Percentiles rank a stretch among this genome's conserved stretches.
Conservation (phyloP, 2,113 vertebrate genomes). For the Actenoides hombroni region DNA sequence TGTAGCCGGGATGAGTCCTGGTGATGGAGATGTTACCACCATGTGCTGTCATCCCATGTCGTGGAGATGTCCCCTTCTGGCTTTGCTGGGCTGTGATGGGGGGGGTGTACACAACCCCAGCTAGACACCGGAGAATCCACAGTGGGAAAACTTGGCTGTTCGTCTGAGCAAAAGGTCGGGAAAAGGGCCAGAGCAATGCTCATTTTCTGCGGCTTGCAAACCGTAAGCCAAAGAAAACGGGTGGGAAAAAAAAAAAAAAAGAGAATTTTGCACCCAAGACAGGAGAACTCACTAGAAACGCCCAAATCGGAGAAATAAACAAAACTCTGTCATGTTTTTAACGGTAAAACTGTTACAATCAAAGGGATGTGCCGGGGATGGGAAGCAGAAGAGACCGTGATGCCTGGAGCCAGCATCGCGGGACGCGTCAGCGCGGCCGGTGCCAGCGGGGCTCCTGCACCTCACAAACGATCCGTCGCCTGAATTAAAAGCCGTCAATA, state of each 20-base stretch:
- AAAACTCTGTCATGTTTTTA: fast-evolving
- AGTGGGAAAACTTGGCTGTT: fast-evolving
- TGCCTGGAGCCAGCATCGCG: fast-evolving
- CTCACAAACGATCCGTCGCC: fast-evolving
- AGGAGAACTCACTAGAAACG: fast-evolving
- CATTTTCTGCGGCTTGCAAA: not conserved
- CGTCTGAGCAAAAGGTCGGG: not conserved
- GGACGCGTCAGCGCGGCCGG: fast-evolving
- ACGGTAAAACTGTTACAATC: not conserved
- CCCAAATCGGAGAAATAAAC: not conserved
- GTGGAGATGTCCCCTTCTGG: fast-evolving
- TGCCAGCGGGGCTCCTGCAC: not conserved
- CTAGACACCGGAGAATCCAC: not conserved
- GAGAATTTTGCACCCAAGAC: not conserved
- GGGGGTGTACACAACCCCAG: not conserved
- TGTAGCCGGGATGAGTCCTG: not conserved
- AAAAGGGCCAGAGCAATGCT: not conserved
- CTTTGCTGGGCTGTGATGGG: too few species aligned
- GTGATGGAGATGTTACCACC: not conserved
- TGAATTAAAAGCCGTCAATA: not conserved
- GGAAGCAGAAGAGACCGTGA: not conserved
- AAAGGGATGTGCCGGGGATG: not conserved
- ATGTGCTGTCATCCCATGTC: fast-evolving
- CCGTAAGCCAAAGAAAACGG: not conserved
- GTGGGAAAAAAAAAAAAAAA: not conserved